Evolutionary conservation across 1,140 invertebrate genomes (phyloP).

Genomic region (Solen grandis): DNA sequence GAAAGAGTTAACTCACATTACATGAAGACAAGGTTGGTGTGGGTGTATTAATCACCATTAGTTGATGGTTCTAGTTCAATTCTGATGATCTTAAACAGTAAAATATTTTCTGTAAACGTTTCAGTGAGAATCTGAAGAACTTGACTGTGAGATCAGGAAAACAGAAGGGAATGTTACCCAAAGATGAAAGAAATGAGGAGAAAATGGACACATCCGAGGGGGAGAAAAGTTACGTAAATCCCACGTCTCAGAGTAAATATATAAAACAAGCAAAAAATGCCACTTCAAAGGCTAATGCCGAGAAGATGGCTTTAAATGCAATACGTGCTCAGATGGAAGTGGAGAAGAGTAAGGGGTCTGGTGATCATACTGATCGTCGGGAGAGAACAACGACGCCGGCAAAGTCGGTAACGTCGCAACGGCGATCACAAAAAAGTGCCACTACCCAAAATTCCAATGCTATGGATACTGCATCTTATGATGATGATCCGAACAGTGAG

Average conservation of each 20-base stretch:
- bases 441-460: conserved; percentile 13
- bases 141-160: conserved; percentile 57
- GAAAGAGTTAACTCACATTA: too few relatives aligned
- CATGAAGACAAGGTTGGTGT: too few relatives aligned
- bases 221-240: conserved; percentile 47
- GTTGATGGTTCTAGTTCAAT: too few relatives aligned
- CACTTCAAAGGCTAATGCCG: conserved; percentile 62
- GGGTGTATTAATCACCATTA: too few relatives aligned
- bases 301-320: conserved; percentile 46
- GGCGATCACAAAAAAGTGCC: conserved; percentile 52
- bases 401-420: neutral
- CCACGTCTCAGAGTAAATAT: conserved; percentile 67
- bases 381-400: conserved; percentile 37
- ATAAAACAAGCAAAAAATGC: conserved; percentile 70
- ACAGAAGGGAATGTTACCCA: conserved; percentile 33
- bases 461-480: conserved; percentile 6
- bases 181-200: conserved; percentile 54
- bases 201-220: conserved; percentile 68
- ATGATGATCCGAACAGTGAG: conserved; percentile 24
- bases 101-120: too few relatives aligned
- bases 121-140: conserved; percentile 71
- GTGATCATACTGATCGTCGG: conserved; percentile 28
- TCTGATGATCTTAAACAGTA: too few relatives aligned
- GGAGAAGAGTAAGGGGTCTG: conserved; percentile 20
- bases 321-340: conserved; percentile 54